phyloP scores from a whole-genome alignment of 1,140 invertebrate genomes.

The Saccostrea glomerata region DNA sequence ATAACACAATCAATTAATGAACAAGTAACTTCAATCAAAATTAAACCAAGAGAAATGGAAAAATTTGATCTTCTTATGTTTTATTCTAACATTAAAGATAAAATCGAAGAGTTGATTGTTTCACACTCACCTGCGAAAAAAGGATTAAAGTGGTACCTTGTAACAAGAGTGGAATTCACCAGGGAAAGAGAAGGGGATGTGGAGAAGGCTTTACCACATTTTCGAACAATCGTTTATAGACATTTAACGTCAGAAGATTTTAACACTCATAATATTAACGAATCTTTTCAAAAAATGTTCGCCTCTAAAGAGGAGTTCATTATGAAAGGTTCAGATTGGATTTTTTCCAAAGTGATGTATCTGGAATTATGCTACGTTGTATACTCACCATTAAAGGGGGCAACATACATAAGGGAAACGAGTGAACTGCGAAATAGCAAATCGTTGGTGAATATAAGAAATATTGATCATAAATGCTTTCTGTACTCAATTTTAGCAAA shows the following conservation, averaged over 20 bases:
- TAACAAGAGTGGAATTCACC: slow-evolving; percentile 26
- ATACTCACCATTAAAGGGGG: slow-evolving; percentile 36
- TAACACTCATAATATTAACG: slow-evolving; percentile 8
- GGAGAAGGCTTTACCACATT: slow-evolving; percentile 25
- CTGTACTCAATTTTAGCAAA: no score
- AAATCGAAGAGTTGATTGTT: background rate
- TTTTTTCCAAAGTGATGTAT: slow-evolving; percentile 33
- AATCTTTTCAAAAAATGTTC: slow-evolving; percentile 40
- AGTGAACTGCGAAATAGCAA: slow-evolving; percentile 45
- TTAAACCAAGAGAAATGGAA: slow-evolving; percentile 8
- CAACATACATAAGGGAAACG: slow-evolving; percentile 48
- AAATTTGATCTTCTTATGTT: slow-evolving; percentile 16
- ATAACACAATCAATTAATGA: slow-evolving; percentile 15
- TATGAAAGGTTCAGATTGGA: slow-evolving; percentile 42
- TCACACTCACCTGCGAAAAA: background rate
- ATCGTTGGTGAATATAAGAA: no score
- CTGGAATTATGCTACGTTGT: slow-evolving; percentile 37
- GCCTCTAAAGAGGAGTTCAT: slow-evolving; percentile 40
- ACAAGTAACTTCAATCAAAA: background rate
- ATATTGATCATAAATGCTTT: no score
- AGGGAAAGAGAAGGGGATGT: slow-evolving; percentile 23
- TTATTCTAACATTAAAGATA: slow-evolving; percentile 2
- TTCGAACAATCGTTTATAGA: slow-evolving; percentile 25
- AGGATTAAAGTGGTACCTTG: slow-evolving; percentile 42
- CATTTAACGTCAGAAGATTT: slow-evolving; percentile 14